Evolutionary conservation across 2,113 vertebrate species (phyloP), one percentile per base, ranked within the genome.

Genomic region (Asarcornis scutulata): DNA sequence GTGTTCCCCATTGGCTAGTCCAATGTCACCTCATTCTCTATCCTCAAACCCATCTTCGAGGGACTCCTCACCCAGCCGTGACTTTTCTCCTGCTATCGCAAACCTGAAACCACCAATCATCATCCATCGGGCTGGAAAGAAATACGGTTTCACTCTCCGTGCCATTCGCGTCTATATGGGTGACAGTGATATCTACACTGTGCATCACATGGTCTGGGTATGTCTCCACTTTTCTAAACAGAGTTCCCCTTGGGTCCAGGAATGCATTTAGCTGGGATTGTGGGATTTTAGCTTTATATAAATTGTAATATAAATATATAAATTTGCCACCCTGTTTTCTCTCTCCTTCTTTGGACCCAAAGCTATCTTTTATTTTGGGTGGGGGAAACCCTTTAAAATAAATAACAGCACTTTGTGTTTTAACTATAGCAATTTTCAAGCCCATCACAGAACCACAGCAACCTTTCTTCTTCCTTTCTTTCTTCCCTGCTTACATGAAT

Each of bases 201-300:
- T 99, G 29, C 99, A 99, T 89, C 99, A 99, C 97, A 99, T 99
- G 98, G 99, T 99, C 96, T 99, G 99, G 99, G 99, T 99, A 98
- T 71, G 98, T 98, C 91, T 93, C 66, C 91, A 84, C 56, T 96
- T 82, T 36, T 59, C 81, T 86, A 27, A 20, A 73, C 23, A 89
- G 53, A 25, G 18, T 52, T 26, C 50, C 75, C 95, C 93, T 86
- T 3, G 76, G 91, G 89, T 87, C 88, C 84, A 66, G 77, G 38
- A 80, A 20, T 53, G 72, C 73, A 1, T 66, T 77, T 31, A 76
- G 75, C 48, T 26, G 32, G 27, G 50, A 72, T 0, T 13, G 40
- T 20, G 80, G 81, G 69, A 52, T 79, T 89, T 81, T 81, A 73
- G 52, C 83, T 81, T 50, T 38, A 15, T 34, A 15, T 18, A 23